Conservation (phyloP, 2,113 vertebrate species). For the Chitala chitala region DNA sequence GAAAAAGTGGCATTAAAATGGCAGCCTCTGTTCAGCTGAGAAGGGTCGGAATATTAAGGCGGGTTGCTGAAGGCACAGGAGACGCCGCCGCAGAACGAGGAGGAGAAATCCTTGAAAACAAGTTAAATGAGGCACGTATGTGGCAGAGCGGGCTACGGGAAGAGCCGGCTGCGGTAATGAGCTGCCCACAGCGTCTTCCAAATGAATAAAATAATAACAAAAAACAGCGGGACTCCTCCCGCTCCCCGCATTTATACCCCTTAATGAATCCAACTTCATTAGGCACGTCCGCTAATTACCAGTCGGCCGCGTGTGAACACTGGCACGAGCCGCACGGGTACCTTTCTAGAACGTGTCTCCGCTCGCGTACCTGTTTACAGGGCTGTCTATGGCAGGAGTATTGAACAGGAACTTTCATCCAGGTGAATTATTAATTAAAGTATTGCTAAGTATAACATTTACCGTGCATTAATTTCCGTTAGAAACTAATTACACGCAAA, state of each 20-base stretch:
- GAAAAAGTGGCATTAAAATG: conserved; percentile 2
- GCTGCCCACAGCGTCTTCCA: conserved; percentile 19
- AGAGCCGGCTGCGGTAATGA: conserved; percentile 14
- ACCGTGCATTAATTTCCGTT: background rate
- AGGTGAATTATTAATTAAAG: background rate
- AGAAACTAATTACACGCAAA: background rate
- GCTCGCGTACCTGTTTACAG: no score
- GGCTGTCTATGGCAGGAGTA: no score
- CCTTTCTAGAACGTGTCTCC: no score
- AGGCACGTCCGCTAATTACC: conserved; percentile 26
- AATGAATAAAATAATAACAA: conserved; percentile 17
- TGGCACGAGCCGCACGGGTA: background rate
- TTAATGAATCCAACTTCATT: conserved; percentile 28
- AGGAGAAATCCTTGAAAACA: conserved; percentile 17
- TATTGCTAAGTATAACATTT: background rate
- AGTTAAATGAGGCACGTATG: conserved; percentile 28
- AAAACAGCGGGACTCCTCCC: conserved; percentile 16
- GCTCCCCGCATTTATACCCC: conserved; percentile 6
- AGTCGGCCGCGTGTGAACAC: background rate
- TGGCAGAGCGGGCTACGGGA: conserved; percentile 2
- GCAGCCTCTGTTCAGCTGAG: background rate
- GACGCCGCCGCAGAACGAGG: background rate
- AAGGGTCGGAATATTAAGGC: conserved; percentile 4
- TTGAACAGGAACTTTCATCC: no score
- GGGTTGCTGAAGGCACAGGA: conserved; percentile 11